Percentiles rank a stretch among this genome's conserved stretches.
Conservation (phyloP, 2,888 invertebrate genomes). For the Drosophila barbarae region DNA sequence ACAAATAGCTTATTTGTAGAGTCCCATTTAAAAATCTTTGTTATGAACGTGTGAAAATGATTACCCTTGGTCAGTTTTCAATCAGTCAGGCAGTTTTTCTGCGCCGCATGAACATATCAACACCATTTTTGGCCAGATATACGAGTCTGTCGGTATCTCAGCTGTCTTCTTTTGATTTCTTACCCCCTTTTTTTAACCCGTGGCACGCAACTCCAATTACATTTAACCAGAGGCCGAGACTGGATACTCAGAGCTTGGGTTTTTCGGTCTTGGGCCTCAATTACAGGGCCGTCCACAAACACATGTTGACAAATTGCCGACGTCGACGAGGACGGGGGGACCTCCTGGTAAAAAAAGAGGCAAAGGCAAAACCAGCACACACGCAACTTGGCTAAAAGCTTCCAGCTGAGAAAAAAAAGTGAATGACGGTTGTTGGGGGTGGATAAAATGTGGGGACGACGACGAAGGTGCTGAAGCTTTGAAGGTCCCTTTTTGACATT, state of each 20-base stretch:
- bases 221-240: constrained; percentile 41
- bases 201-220: constrained; percentile 60
- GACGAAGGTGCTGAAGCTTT: constrained; percentile 47
- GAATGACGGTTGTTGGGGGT: constrained; percentile 22
- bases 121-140: constrained; percentile 18
- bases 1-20: constrained; percentile 5
- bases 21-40: background rate
- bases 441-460: constrained; percentile 3
- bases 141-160: constrained; percentile 17
- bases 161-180: constrained; percentile 27
- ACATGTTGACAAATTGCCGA: constrained; percentile 64
- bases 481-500: constrained; percentile 63
- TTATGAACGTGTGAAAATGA: background rate
- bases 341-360: constrained; percentile 17
- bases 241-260: background rate
- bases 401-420: constrained; percentile 47
- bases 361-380: constrained; percentile 11
- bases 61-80: constrained; percentile 22
- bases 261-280: constrained; percentile 20
- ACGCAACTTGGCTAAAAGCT: constrained; percentile 47
- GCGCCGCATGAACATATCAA: constrained; percentile 5
- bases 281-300: constrained; percentile 44
- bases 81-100: constrained; percentile 3
- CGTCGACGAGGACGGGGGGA: background rate
- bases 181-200: background rate